These are phyloP conservation scores for Stenurella melanura DNA, from an alignment of 2,888 invertebrate genomes.

Conservation along the genomic window DNA sequence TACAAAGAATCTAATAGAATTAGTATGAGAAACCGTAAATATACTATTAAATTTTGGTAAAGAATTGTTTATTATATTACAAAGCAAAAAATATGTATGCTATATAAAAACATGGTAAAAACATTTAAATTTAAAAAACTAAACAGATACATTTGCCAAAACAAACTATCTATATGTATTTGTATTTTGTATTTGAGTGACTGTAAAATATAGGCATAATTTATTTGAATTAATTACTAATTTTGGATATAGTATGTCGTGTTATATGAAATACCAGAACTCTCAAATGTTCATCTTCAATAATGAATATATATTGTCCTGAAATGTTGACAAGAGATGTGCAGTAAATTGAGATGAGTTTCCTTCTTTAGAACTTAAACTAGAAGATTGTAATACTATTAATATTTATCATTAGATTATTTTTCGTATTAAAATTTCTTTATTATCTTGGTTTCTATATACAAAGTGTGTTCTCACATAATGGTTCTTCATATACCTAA, in stretches of 20 bases:
- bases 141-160: not conserved
- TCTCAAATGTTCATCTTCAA: too few relatives aligned
- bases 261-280: too few relatives aligned
- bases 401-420: not conserved
- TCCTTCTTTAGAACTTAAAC: not conserved
- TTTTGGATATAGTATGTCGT: too few relatives aligned
- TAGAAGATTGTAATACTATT: not conserved
- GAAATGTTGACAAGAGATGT: too few relatives aligned
- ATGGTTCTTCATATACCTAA: too few relatives aligned
- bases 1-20: conserved; percentile 36
- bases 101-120: not conserved
- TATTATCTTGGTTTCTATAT: too few relatives aligned
- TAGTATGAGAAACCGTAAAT: not conserved
- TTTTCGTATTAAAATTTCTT: not conserved
- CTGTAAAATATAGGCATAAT: not conserved
- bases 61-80: not conserved
- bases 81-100: conserved; percentile 10
- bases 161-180: not conserved
- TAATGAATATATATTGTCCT: too few relatives aligned
- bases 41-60: conserved; percentile 5
- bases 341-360: too few relatives aligned
- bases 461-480: too few relatives aligned
- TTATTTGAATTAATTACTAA: too few relatives aligned
- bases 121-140: not conserved
- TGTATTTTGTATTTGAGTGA: not conserved